Base-by-base conservation (phyloP, 2,888 invertebrate genomes). In the Nomada hirtipes region DNA sequence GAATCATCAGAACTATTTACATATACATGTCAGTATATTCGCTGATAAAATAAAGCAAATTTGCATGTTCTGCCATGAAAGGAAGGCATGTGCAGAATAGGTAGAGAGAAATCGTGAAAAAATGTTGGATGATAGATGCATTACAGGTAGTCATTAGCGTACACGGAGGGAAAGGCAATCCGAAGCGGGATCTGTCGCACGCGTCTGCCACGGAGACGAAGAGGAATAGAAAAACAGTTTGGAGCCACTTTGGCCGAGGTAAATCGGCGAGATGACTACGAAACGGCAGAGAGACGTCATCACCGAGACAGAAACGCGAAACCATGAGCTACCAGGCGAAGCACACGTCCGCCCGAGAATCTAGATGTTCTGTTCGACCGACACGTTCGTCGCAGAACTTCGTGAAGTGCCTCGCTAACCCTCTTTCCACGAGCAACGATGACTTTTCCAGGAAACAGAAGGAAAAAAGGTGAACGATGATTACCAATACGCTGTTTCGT, bases 301-400 rank as follows among this genome's bases (percentile, higher is more conserved):
- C n/a, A n/a, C n/a, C n/a, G 76, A 68, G 26, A 29, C 42, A n/a
- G 61, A 68, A 76, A 13, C 69, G 50, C 57, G 74, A 78, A 76
- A 74, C 42, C 64, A 78, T 83, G 86, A 85, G 86, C 84, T 86
- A 79, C 83, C 78, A 91, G 88, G 86, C 90, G 78, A 88, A 87
- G 89, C 89, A 91, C 89, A 89, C 88, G 88, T 89, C 69, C 80
- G 70, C 82, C 44, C 68, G 59, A 57, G 87, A 90, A 91, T 91
- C 91, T 91, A 90, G 92, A 92, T 91, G 91, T 89, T 86, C 79
- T 64, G 79, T 84, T 73, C 86, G 82, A 84, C 77, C 63, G 80
- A 85, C 84, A 85, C 88, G 89, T 91, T 91, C 91, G 90, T 90
- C 90, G 84, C 84, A 87, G 86, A 91, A 91, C 90, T 91, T 84